Base-by-base conservation (phyloP, 2,888 invertebrate genomes). In the Metallyticus violacea region DNA sequence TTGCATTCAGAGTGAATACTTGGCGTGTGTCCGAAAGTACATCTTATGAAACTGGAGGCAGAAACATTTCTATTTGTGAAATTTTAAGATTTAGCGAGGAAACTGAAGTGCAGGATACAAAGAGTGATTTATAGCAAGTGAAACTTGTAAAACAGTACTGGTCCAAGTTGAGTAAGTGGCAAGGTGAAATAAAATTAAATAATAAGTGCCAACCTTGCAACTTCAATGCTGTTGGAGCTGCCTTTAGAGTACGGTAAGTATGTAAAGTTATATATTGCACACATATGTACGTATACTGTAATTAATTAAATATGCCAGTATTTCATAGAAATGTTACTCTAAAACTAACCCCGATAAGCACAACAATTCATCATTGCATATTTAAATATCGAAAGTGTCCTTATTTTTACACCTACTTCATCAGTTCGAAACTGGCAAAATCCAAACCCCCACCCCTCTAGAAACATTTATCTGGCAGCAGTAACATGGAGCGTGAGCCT, bases 151-250 rank as follows among this genome's bases (percentile, higher is more conserved):
- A 40, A 40, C 40, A 15, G n/a, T n/a, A n/a, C n/a, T n/a, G 15
- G 40, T 22, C 2, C 15, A n/a, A n/a, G n/a, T 62, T 62, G 40
- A 62, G n/a, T n/a, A n/a, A 62, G 40, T 62, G 40, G 22, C 22
- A 62, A 62, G 22, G 40, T 62, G 40, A 62, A 62, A 22, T 40
- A 40, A 2, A 3, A 3, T 0, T 62, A 62, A 62, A 40, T 9
- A 40, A 62, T 9, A 22, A 62, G 40, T 62, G 22, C 40, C 40
- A 62, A 15, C 40, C 22, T 62, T 62, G 40, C n/a, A 83, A 77
- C 6, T 29, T 77, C 83, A 83, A 83, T 83, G 83, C 29, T 83
- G 77, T 28, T 83, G 77, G 83, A 83, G 29, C n/a, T 83, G n/a
- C 29, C 83, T 28, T 7, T 62, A n/a, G 83, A 77, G 28, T 83